phyloP scores from a whole-genome alignment of 2,797 vertebrate species.

The Propithecus perrieri region DNA sequence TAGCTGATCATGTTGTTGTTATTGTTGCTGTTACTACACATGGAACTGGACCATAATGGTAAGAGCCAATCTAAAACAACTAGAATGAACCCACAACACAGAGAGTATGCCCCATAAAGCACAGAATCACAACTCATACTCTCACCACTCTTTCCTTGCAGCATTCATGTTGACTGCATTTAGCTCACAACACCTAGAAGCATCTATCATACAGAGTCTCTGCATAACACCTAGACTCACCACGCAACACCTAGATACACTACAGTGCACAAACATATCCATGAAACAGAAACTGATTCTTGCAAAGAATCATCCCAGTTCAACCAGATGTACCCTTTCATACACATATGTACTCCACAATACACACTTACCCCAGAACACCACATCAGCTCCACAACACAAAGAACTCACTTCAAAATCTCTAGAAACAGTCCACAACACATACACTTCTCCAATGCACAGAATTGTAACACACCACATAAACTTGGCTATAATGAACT shows the following conservation, averaged over 20 bases:
- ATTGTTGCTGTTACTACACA: neutral
- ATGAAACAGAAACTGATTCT: neutral
- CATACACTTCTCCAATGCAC: neutral
- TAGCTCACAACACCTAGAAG: neutral
- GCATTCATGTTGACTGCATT: neutral
- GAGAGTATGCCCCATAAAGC: neutral
- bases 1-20: neutral
- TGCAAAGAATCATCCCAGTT: neutral
- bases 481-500: neutral
- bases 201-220: neutral
- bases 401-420: neutral
- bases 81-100: neutral
- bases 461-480: neutral
- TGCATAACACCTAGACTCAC: neutral
- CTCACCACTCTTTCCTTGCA: neutral
- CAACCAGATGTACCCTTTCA: neutral
- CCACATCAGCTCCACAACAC: neutral
- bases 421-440: neutral
- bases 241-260: neutral
- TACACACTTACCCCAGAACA: neutral
- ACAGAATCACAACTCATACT: neutral
- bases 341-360: neutral
- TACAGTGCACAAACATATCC: neutral
- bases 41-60: constrained; percentile 1
- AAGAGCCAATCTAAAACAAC: neutral